Evolutionary conservation across 2,888 invertebrate species (phyloP), one percentile per base, ranked within the genome.

Genomic region (Coleophora deauratella): DNA sequence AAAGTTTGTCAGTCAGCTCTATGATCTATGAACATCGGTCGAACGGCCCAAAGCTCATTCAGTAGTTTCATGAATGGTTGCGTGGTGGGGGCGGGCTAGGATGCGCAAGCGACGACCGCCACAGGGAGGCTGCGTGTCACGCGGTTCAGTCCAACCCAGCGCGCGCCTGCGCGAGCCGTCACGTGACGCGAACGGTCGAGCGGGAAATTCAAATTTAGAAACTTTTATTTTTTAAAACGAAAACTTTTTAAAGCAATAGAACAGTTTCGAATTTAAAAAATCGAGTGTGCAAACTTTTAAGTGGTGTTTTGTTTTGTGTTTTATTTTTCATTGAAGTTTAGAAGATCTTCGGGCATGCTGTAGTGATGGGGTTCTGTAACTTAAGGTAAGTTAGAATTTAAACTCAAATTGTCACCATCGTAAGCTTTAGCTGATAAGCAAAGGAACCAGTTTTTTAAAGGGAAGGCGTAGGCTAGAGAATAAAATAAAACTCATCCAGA

Each of bases 11-110:
- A n/a, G n/a, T n/a, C n/a, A n/a, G n/a, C n/a, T n/a, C n/a, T n/a
- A n/a, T n/a, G n/a, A n/a, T n/a, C n/a, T n/a, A n/a, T n/a, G n/a
- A n/a, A n/a, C n/a, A n/a, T n/a, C n/a, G n/a, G n/a, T n/a, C n/a
- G n/a, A n/a, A n/a, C n/a, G n/a, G n/a, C n/a, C 21, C 21, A 12
- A 56, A 60, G 58, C 59, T 55, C 71, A 78, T 75, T 78, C 66
- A 78, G 56, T 50, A 54, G 49, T 75, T 79, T 80, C 74, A 81
- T 81, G 78, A 80, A 81, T 81, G 75, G 58, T 50, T 44, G 47
- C 50, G 63, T 72, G 78, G 82, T 64, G 79, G 79, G 72, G 79
- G 64, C 49, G 55, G 21, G 52, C 35, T 51, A 56, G 61, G 71
- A 66, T 66, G 67, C 64, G 66, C 66, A 55, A 55, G 71, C 66